A percentile compares a stretch with the other conserved stretches of the same genome.
phyloP scores from a whole-genome alignment of 2,113 vertebrate species.

The Salvelinus sp. region DNA sequence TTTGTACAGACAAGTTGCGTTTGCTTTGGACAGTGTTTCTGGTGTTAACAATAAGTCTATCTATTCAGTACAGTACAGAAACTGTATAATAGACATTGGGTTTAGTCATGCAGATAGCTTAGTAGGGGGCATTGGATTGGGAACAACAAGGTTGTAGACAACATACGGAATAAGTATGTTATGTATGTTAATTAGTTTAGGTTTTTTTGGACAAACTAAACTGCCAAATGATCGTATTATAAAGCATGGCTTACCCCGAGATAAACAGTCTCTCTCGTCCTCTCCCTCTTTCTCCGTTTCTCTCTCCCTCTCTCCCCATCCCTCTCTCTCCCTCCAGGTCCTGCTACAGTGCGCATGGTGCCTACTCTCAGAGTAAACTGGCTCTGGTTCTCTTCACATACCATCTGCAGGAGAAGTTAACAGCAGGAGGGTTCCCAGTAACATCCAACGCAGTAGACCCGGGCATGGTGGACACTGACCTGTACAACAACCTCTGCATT shows the following conservation, averaged over 20 bases:
- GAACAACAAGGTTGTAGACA: too few species aligned
- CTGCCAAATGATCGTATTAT: neutral
- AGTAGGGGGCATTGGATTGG: too few species aligned
- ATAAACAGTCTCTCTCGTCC: neutral
- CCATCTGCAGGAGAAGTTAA: constrained; percentile 80
- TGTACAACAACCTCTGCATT: constrained; percentile 84
- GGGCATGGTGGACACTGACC: constrained; percentile 88
- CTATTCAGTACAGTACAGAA: too few species aligned
- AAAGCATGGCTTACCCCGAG: neutral
- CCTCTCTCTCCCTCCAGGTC: constrained; percentile 58
- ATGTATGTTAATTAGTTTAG: too few species aligned
- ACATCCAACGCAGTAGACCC: constrained; percentile 86
- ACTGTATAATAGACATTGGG: too few species aligned
- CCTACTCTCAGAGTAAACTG: constrained; percentile 92
- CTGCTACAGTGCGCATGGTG: constrained; percentile 83
- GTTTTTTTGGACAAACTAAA: too few species aligned
- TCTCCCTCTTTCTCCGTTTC: neutral
- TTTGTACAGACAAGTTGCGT: neutral
- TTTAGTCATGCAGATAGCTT: too few species aligned
- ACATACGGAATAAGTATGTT: too few species aligned
- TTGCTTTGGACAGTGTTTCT: too few species aligned
- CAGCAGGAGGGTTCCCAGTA: constrained; percentile 68
- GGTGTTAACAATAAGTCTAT: too few species aligned
- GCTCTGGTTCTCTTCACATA: constrained; percentile 89
- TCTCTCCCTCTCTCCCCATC: neutral